Evolutionary conservation across 1,140 invertebrate species (phyloP), one percentile per base, ranked within the genome.

Genomic region (Drosophila kurseongensis): DNA sequence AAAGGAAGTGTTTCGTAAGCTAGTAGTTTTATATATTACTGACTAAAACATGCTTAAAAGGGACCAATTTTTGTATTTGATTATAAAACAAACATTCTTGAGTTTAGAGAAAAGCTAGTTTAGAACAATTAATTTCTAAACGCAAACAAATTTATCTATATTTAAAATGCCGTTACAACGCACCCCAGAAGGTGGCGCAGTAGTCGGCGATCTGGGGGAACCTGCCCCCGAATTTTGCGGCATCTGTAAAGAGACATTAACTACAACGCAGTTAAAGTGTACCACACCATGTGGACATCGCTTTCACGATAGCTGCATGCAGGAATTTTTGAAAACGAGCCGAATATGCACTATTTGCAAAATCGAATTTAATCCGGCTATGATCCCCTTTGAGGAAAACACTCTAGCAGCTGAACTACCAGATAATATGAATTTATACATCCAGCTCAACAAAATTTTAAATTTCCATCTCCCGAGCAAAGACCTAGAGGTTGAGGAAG

Each of bases 71-170:
- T 41, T 41, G 40, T 41, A 41, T 47, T 12, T 47, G 18, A 41
- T 41, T 47, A 23, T 47, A 23, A 23, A 23, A 23, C 16, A 47
- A 23, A 47, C 16, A 47, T 47, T 6, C 44, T 23, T 47, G 10
- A 47, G 44, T 13, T 23, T 41, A 41, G n/a, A 23, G 5, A 12
- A 23, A 23, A 47, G 10, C 13, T 47, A 18, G 44, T 47, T 13
- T 5, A 23, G 16, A 23, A 47, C 44, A 18, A 18, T 23, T 18
- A 23, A 47, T 23, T 47, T 47, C 9, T 47, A 47, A 23, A 47
- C 44, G 16, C 44, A 47, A n/a, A 47, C n/a, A 47, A 47, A 47
- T 23, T 47, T 47, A 47, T 47, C n/a, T 41, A 23, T 47, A 18
- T 47, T 47, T 47, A 23, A 47, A 47, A 47, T 47, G 44, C 44